Evolutionary conservation across 2,888 invertebrate genomes (phyloP).

Genomic region (Monoplex corrugatus): DNA sequence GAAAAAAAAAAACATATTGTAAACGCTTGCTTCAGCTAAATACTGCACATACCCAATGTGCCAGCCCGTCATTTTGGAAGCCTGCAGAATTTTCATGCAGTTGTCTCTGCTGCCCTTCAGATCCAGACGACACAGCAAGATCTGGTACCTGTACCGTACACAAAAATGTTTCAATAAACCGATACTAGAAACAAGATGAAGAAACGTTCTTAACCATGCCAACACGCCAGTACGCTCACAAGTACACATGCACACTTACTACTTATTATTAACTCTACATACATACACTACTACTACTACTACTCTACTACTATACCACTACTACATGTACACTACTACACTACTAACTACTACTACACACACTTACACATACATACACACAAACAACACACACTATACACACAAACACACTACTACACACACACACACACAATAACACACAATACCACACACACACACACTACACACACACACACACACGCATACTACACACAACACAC

Average conservation of each 20-base stretch:
- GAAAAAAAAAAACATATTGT: too few relatives aligned
- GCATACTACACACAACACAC: neutral
- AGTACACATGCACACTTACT: neutral
- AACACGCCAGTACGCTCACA: neutral
- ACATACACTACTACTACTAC: slow-evolving; percentile 4
- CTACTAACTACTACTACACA: too few relatives aligned
- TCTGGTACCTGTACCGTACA: slow-evolving; percentile 70
- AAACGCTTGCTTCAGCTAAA: too few relatives aligned
- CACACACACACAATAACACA: too few relatives aligned
- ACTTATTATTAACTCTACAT: neutral
- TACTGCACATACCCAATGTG: slow-evolving; percentile 75
- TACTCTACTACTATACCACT: neutral
- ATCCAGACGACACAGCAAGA: slow-evolving; percentile 68
- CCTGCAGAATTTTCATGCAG: slow-evolving; percentile 74
- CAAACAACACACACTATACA: too few relatives aligned
- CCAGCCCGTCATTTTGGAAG: slow-evolving; percentile 73
- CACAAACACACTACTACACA: too few relatives aligned
- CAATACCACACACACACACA: too few relatives aligned
- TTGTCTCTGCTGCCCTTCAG: slow-evolving; percentile 67
- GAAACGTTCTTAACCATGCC: neutral
- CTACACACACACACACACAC: too few relatives aligned
- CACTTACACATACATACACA: too few relatives aligned
- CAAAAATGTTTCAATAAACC: too few relatives aligned
- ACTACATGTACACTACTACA: neutral
- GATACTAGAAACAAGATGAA: too few relatives aligned